Base-by-base conservation (phyloP, 2,888 invertebrate species). In the Leptarthrus brevirostris region DNA sequence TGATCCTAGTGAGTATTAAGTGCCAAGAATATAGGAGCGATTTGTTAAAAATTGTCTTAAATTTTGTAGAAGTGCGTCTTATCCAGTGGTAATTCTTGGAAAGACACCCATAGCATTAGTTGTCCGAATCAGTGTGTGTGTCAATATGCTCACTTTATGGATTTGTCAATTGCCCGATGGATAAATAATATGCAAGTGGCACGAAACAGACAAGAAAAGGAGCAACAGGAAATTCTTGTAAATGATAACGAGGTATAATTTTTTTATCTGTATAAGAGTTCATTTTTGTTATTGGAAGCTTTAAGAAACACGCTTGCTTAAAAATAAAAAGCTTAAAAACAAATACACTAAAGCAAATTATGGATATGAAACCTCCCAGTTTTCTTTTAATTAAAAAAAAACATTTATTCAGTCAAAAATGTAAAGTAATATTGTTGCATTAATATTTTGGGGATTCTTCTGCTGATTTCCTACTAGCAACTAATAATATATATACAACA, bases 111-210 rank as follows among this genome's bases (percentile, higher is more conserved):
- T 36, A 71, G 76, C 18, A 78, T 82, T 12, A 81, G 79, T 71
- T 89, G 89, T 77, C 89, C 88, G 16, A 78, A 80, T 52, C 84
- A 85, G 49, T 89, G 89, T 77, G 87, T 86, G n/a, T 89, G 89
- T 77, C 86, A 87, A 75, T 82, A 87, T 79, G 86, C 87, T 73
- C 86, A 87, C 77, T 86, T 88, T 76, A 85, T 84, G 77, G 89
- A 89, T 81, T 84, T 88, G 54, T 86, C 88, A 58, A 86, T 89
- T 75, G 85, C 87, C 30, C 83, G 87, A 79, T 89, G 88, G 84
- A 86, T 87, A 34, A 81, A 81, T 70, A 78, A 80, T 66, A 79
- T 81, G 80, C 80, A 80, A 72, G 54, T 58, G 16, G 78, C 76
- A 22, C 75, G 74, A 66, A 40, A 69, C 34, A 77, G 76, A 52